Conservation (phyloP, 1,140 invertebrate genomes). For the Chymomyza costata region DNA sequence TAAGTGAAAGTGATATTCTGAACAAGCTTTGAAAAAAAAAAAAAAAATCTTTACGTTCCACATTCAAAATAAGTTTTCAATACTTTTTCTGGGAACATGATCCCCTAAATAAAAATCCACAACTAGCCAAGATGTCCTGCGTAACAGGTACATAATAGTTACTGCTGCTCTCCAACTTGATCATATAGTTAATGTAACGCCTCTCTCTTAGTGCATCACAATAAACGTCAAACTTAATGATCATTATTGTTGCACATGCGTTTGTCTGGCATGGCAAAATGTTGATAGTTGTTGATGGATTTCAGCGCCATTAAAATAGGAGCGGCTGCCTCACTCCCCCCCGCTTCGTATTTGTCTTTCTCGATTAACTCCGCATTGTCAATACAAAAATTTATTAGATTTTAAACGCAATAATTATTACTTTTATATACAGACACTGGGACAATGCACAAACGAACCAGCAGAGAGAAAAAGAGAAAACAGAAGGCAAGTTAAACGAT, state of each 20-base stretch:
- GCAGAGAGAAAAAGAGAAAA: too few relatives aligned
- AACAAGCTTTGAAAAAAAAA: too few relatives aligned
- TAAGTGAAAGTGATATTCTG: too few relatives aligned
- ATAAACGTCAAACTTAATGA: conserved; percentile 30
- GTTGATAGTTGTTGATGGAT: conserved; percentile 36
- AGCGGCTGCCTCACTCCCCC: conserved; percentile 35
- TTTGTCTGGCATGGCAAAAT: conserved; percentile 14
- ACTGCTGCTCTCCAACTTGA: not conserved
- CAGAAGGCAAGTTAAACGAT: conserved; percentile 26
- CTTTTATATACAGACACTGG: conserved; percentile 72
- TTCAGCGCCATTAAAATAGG: conserved; percentile 57
- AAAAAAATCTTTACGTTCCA: too few relatives aligned
- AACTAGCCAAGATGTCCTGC: too few relatives aligned
- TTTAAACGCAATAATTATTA: conserved; percentile 75
- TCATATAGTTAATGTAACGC: conserved; percentile 25
- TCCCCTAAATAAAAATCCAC: too few relatives aligned
- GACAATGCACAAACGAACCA: too few relatives aligned
- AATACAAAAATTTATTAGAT: conserved; percentile 73
- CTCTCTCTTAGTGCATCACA: too few relatives aligned
- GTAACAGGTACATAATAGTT: too few relatives aligned
- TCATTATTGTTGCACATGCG: conserved; percentile 21
- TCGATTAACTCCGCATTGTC: conserved; percentile 55
- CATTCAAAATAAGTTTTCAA: too few relatives aligned
- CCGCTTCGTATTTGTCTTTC: not conserved
- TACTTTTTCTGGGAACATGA: too few relatives aligned